Percentiles rank a stretch among this genome's conserved stretches.
Conservation (phyloP, 2,113 vertebrate genomes). For the Montifringilla adamsi region DNA sequence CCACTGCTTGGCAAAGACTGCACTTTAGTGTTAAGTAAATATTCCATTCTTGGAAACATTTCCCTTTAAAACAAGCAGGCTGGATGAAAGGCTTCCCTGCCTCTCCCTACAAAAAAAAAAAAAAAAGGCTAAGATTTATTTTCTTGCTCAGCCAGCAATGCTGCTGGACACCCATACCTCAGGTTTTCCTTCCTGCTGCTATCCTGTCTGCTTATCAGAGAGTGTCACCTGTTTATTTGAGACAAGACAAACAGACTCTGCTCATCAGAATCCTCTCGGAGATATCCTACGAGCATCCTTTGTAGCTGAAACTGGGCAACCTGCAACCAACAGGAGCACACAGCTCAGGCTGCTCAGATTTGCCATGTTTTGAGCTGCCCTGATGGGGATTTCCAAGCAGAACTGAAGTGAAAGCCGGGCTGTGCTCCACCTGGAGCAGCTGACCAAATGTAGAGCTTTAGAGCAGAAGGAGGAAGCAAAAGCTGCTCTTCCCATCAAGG, state of each 20-base stretch:
- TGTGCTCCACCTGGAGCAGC: background rate
- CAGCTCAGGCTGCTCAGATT: background rate
- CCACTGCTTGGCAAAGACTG: background rate
- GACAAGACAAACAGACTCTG: background rate
- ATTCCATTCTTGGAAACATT: background rate
- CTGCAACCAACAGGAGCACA: accelerated
- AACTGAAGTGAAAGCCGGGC: background rate
- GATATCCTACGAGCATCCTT: background rate
- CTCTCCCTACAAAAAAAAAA: background rate
- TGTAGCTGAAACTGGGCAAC: background rate
- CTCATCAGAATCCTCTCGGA: background rate
- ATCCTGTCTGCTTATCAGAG: slow-evolving; percentile 19
- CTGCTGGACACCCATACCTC: background rate
- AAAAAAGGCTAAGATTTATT: slow-evolving; percentile 2
- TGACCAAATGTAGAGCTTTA: background rate
- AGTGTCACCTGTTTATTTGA: slow-evolving; percentile 7
- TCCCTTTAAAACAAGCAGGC: background rate
- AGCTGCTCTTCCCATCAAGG: background rate
- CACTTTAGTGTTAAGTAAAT: background rate
- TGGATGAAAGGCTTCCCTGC: slow-evolving; percentile 18
- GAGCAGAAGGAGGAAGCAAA: background rate
- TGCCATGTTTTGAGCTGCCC: background rate
- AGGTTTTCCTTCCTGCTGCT: slow-evolving; percentile 54
- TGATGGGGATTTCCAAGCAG: background rate
- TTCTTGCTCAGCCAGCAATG: background rate